phyloP scores from a whole-genome alignment of 1,140 invertebrate genomes.

The Zaprionus lachaisei region DNA sequence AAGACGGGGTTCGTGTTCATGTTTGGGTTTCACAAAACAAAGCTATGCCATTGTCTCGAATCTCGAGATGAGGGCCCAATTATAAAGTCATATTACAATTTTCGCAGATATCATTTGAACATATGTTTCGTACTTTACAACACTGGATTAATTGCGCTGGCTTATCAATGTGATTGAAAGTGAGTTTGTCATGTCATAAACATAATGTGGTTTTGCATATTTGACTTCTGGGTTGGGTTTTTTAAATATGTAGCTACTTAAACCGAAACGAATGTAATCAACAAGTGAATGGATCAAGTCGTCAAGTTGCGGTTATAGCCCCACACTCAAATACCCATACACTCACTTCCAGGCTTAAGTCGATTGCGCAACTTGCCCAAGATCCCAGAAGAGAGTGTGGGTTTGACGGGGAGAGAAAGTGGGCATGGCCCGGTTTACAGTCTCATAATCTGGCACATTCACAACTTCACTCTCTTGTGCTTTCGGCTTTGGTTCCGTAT shows the following conservation, averaged over 20 bases:
- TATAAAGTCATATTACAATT: constrained; percentile 31
- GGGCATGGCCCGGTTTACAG: constrained; percentile 1
- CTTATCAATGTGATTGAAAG: constrained; percentile 5
- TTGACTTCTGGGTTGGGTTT: constrained; percentile 60
- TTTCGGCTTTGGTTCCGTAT: constrained; percentile 3
- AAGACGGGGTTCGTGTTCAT: background rate
- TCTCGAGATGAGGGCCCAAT: constrained; percentile 29
- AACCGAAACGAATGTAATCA: constrained; percentile 48
- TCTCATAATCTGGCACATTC: background rate
- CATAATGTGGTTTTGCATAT: constrained; percentile 45
- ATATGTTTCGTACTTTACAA: background rate
- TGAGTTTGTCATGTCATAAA: background rate
- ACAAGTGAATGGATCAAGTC: constrained; percentile 68
- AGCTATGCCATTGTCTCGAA: constrained; percentile 55
- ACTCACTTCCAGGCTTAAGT: constrained; percentile 16
- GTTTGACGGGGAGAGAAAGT: constrained; percentile 54
- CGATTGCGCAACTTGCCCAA: constrained; percentile 66
- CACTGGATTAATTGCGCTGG: background rate
- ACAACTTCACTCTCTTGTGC: constrained; percentile 5
- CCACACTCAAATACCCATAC: constrained; percentile 7
- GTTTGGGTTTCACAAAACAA: constrained; percentile 49
- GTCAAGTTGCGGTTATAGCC: constrained; percentile 51
- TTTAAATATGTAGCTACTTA: constrained; percentile 35
- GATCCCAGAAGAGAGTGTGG: constrained; percentile 44
- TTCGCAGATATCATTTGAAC: constrained; percentile 11